phyloP scores from a whole-genome alignment of 2,797 vertebrate genomes.

The Poecilia picta region DNA sequence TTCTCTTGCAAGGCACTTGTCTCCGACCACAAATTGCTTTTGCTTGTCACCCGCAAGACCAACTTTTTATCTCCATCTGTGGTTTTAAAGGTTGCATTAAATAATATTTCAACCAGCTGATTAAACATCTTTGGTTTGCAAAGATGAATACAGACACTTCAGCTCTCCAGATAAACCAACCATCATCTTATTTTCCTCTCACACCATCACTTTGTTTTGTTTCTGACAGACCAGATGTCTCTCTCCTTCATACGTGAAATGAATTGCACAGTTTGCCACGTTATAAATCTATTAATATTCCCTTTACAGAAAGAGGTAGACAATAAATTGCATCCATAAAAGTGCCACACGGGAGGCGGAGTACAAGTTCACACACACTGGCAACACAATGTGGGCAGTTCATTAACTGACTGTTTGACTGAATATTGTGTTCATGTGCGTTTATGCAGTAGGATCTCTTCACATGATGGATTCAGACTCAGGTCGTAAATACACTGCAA shows the following conservation, averaged over 20 bases:
- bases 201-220: constrained; percentile 21
- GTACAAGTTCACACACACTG: constrained; percentile 12
- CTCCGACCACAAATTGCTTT: neutral
- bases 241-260: constrained; percentile 54
- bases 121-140: neutral
- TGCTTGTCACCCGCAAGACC: neutral
- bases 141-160: neutral
- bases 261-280: constrained; percentile 57
- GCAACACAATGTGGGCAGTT: constrained; percentile 27
- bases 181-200: constrained; percentile 13
- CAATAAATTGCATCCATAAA: constrained; percentile 68
- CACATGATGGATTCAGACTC: constrained; percentile 4
- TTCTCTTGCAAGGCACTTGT: neutral
- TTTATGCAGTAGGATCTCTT: constrained; percentile 5
- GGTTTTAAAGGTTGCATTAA: neutral
- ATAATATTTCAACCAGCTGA: neutral
- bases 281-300: constrained; percentile 77
- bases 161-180: neutral
- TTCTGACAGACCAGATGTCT: constrained; percentile 54
- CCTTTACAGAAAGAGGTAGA: constrained; percentile 51
- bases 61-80: neutral
- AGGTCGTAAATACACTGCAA: neutral
- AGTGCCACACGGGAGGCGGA: constrained; percentile 38
- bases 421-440: constrained; percentile 6
- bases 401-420: constrained; percentile 24